These are phyloP conservation scores for Callocephalon fimbriatum DNA, from an alignment of 2,113 vertebrate species.

Conservation along the genomic window DNA sequence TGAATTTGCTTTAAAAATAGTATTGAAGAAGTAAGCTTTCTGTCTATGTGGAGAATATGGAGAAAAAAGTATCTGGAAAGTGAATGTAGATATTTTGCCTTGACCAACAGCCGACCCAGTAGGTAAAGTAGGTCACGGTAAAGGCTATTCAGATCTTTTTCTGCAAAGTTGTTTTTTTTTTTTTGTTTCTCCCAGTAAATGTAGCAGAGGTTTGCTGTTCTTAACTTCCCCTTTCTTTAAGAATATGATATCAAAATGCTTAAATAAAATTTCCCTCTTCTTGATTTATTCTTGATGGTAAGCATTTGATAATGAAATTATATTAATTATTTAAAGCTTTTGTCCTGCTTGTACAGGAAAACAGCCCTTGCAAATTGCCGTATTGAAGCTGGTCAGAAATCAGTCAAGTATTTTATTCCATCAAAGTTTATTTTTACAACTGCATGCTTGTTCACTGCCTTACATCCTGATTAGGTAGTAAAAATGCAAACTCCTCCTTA, in stretches of 20 bases:
- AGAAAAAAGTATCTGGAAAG: background rate
- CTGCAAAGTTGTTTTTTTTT: background rate
- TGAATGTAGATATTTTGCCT: background rate
- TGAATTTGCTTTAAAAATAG: conserved; percentile 82
- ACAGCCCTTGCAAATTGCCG: background rate
- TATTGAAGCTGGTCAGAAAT: background rate
- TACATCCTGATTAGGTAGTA: background rate
- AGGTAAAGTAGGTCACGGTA: background rate
- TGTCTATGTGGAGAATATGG: background rate
- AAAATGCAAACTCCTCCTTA: background rate
- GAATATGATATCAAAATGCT: background rate
- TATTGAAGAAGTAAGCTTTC: background rate
- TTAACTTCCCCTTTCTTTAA: background rate
- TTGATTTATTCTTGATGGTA: background rate
- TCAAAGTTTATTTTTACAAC: background rate
- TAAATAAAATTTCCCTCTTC: background rate
- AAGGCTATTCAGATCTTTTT: background rate
- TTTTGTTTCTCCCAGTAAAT: background rate
- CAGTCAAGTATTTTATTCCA: background rate
- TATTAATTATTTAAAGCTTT: background rate
- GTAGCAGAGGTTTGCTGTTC: background rate
- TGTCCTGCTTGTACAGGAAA: background rate
- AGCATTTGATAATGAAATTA: background rate
- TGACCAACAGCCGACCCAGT: background rate
- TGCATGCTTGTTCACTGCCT: background rate